Conservation (phyloP, 2,113 vertebrate genomes). For the Chloropsis cyanopogon region DNA sequence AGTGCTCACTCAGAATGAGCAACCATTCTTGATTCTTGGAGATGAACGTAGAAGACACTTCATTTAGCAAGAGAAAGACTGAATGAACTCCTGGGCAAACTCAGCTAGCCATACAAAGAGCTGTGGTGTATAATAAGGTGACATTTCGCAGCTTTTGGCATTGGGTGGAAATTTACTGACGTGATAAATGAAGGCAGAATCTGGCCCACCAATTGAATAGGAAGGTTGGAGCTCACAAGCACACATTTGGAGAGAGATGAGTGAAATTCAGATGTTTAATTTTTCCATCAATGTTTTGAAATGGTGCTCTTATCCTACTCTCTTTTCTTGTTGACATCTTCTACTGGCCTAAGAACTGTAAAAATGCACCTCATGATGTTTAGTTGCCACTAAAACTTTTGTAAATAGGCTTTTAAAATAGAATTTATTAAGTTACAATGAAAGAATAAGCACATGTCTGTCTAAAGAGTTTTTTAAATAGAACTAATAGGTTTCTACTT, state of each 20-base stretch:
- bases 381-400: neutral
- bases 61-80: neutral
- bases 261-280: neutral
- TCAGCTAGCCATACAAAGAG: neutral
- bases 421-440: neutral
- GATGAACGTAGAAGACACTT: neutral
- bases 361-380: neutral
- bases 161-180: neutral
- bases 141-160: neutral
- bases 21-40: neutral
- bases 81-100: neutral
- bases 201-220: neutral
- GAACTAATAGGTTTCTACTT: neutral
- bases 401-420: neutral
- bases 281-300: neutral
- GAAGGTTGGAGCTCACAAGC: neutral
- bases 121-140: neutral
- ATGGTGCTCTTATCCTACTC: neutral
- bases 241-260: neutral
- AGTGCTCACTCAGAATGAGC: neutral
- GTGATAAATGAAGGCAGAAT: neutral
- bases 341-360: neutral
- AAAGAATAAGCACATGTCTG: neutral
- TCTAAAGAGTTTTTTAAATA: neutral
- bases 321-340: neutral